Conservation (phyloP, 2,113 vertebrate genomes). For the Mastomys coucha region DNA sequence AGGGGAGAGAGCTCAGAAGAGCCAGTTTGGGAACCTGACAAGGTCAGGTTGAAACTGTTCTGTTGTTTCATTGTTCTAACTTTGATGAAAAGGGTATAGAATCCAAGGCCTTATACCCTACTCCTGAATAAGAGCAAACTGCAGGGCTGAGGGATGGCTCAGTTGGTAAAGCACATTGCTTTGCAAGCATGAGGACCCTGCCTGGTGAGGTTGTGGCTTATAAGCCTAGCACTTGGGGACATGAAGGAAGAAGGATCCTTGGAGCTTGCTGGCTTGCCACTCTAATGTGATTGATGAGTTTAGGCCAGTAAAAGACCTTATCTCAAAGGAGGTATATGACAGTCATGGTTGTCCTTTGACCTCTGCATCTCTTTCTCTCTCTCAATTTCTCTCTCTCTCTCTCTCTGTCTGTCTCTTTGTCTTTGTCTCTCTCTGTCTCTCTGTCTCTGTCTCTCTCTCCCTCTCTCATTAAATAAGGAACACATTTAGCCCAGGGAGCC, state of each 20-base stretch:
- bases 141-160: too few relatives aligned
- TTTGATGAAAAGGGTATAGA: background rate
- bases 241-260: background rate
- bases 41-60: background rate
- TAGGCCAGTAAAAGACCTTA: background rate
- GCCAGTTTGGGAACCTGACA: background rate
- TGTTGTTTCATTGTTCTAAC: background rate
- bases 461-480: too few relatives aligned
- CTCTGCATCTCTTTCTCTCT: background rate
- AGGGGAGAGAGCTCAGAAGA: background rate
- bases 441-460: too few relatives aligned
- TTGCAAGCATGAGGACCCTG: background rate
- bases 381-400: too few relatives aligned
- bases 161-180: background rate
- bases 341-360: background rate
- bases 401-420: too few relatives aligned
- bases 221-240: background rate
- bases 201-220: background rate
- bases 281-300: background rate
- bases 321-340: background rate
- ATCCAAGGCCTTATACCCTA: background rate
- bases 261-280: background rate
- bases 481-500: background rate
- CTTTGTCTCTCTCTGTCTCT: too few relatives aligned
- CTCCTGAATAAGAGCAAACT: background rate